Evolutionary conservation across 2,113 vertebrate species (phyloP), one percentile per base, ranked within the genome.

Genomic region (Holacanthus passer): DNA sequence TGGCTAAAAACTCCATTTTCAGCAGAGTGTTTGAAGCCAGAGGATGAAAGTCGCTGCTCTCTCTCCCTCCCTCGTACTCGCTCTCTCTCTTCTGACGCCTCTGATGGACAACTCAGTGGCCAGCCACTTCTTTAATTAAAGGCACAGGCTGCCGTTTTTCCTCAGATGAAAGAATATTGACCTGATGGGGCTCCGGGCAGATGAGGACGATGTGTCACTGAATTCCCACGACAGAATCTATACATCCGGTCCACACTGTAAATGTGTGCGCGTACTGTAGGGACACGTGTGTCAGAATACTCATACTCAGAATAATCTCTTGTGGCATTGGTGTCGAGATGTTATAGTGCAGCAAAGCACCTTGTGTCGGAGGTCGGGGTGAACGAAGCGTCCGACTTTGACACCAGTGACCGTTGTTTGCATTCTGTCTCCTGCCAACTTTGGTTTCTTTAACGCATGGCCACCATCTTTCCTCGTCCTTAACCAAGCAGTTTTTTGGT

Each of bases 1-100:
- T 45, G 65, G 82, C 87, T 86, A 78, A 85, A 91, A 91, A 89
- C 84, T 88, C 79, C 81, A 84, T 92, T 90, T 91, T 91, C 86
- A 83, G 79, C 52, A 60, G 53, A 68, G 65, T 27, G 87, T 91
- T 94, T 93, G 91, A 93, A 92, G 89, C 76, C 72, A 66, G 88
- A 79, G 89, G 87, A 94, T 93, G 83, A 92, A 91, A 91, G 93
- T 73, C 50, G 0, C 24, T 29, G 39, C 75, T 68, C 62, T 32
- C 82, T 50, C 82, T 35, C 45, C 5, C 60, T 52, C 82, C 56
- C 55, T 71, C 59, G 19, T 35, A 24, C 41, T 55, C 32, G 3
- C 60, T 73, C 47, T 66, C 47, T 66, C 59, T 50, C 81, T 74
- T 64, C 79, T 72, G 63, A 86, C 31, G 56, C 73, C 79, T 87